Percentiles rank a stretch among this genome's conserved stretches.
Conservation (phyloP, 2,113 vertebrate species). For the Rissa tridactyla region DNA sequence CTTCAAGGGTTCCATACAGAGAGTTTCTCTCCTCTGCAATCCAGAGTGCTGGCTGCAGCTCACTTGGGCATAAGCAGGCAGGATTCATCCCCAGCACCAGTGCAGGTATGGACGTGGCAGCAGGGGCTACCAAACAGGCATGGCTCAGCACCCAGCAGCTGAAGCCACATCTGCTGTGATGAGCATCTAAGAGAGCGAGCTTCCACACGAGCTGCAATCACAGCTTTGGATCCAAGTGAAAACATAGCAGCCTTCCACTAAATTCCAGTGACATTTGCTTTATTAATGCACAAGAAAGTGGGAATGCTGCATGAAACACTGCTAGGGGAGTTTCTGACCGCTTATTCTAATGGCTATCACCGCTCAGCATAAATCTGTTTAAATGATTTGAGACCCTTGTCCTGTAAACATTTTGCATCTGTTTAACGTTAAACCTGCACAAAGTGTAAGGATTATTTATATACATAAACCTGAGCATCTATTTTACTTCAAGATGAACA, state of each 20-base stretch:
- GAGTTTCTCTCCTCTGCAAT: background rate
- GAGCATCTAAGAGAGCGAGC: background rate
- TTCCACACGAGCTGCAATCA: background rate
- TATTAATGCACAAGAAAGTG: background rate
- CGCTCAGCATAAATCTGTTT: background rate
- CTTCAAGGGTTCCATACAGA: background rate
- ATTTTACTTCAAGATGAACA: background rate
- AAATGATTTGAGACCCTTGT: background rate
- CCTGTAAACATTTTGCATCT: background rate
- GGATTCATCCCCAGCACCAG: background rate
- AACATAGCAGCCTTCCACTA: background rate
- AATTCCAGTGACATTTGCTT: background rate
- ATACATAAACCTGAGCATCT: background rate
- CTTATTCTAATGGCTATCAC: background rate
- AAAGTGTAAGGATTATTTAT: background rate
- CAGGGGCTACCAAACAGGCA: accelerated
- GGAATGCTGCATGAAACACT: background rate
- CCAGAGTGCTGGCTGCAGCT: background rate
- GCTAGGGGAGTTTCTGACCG: background rate
- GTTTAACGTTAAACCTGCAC: background rate
- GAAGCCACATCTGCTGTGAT: background rate
- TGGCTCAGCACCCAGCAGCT: background rate
- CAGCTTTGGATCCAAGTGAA: background rate
- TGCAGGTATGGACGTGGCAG: background rate
- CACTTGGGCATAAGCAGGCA: background rate